Evolutionary conservation across 2,888 invertebrate genomes (phyloP).

Genomic region (Lepeophtheirus nordmannii): DNA sequence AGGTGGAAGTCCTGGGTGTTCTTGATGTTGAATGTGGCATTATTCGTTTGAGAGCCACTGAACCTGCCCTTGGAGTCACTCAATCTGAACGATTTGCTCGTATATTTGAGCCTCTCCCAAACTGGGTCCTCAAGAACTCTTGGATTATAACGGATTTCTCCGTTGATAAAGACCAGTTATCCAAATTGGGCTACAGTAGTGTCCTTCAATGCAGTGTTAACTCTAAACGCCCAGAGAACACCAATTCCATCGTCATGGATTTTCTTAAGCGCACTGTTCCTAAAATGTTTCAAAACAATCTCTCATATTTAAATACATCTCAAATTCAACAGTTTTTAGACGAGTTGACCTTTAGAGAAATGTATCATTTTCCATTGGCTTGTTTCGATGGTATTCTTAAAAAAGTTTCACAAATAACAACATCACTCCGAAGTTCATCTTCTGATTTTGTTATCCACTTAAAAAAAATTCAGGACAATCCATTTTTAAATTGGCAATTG

Average conservation of each 20-base stretch:
- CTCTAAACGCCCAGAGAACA: neutral
- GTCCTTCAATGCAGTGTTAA: conserved; percentile 18
- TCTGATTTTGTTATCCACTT: neutral
- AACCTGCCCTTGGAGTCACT: conserved; percentile 45
- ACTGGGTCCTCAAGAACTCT: conserved; percentile 55
- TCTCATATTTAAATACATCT: conserved; percentile 61
- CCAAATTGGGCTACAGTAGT: conserved; percentile 26
- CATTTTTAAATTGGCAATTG: neutral
- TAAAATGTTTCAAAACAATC: conserved; percentile 74
- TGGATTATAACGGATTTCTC: conserved; percentile 64
- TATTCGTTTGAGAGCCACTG: conserved; percentile 61
- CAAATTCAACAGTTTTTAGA: conserved; percentile 80
- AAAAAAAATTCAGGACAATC: neutral
- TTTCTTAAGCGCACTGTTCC: conserved; percentile 69
- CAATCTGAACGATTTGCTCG: conserved; percentile 53
- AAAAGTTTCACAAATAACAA: conserved; percentile 12
- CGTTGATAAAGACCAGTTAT: conserved; percentile 52
- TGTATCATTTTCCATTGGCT: conserved; percentile 1
- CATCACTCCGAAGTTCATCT: neutral
- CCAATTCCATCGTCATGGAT: conserved; percentile 50
- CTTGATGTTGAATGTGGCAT: conserved; percentile 55
- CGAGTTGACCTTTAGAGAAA: conserved; percentile 57
- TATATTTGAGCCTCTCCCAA: conserved; percentile 57
- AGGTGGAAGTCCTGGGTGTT: conserved; percentile 54
- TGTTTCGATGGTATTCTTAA: conserved; percentile 9